Evolutionary conservation across 1,140 invertebrate species (phyloP), one percentile per base, ranked within the genome.

Genomic region (Cardiocondyla obscurior): DNA sequence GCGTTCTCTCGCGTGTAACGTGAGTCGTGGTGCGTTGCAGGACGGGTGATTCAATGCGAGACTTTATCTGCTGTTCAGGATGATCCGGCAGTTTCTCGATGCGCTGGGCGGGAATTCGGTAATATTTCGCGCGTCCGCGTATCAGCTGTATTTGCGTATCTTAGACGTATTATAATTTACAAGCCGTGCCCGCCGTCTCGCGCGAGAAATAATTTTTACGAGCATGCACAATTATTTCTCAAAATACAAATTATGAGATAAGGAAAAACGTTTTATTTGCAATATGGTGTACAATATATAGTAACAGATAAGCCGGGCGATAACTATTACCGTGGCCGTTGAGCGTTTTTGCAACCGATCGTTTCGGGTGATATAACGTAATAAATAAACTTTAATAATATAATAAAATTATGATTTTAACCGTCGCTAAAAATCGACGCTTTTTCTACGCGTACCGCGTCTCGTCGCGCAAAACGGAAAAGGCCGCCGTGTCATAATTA

Each of bases 1-100:
- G n/a, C 28, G 33, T 25, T 33, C 19, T 39, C n/a, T 46, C 39
- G 16, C 10, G 49, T 28, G 46, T 79, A 67, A 67, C 22, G 60
- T 51, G 62, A 67, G 62, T 42, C 57, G 19, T 62, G 42, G 25
- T 28, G 44, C 25, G 69, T 36, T 60, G 70, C 28, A 64, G 25
- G 33, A 51, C 73, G 51, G 19, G 46, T 67, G 60, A 79, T 79
- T 69, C 25, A 53, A 67, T 55, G 74, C 36, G 16, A 16, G 33
- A 53, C 42, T 44, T 46, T 16, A 57, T 30, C 36, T 16, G 25
- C 6, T 1, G 16, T 10, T 44, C 10, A 70, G 62, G 51, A 90
- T 90, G 89, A 67, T 90, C 25, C 83, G 81, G 16, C 89, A 90
- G 55, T 81, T 90, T 39, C 57, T 84, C 53, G 86, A 90, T n/a